These are phyloP conservation scores for Henricia sp. DNA, from an alignment of 53 echinoderm and acorn worm species.

Conservation along the genomic window DNA sequence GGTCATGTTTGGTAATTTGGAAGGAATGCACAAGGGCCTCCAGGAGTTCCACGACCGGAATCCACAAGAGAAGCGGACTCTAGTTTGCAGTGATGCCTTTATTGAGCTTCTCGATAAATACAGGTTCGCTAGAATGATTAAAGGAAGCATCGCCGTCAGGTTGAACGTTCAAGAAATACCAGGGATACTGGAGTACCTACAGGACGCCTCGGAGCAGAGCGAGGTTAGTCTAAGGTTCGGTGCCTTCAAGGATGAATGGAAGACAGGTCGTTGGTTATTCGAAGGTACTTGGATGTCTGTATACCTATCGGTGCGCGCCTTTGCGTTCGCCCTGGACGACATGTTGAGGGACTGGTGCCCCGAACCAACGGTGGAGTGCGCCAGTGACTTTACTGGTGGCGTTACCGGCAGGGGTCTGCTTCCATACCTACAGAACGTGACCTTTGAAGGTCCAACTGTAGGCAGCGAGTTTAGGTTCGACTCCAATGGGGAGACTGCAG, in stretches of 20 bases:
- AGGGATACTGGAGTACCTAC: slow-evolving; percentile 1
- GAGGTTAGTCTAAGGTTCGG: not conserved
- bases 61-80: not conserved
- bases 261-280: not conserved
- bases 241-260: not conserved
- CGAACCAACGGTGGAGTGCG: not conserved
- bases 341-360: slow-evolving; percentile 1
- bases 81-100: not conserved
- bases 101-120: not conserved
- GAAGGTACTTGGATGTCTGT: not conserved
- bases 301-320: not conserved
- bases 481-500: slow-evolving; percentile 1
- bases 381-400: not conserved
- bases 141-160: not conserved
- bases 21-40: not conserved
- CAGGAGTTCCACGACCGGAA: not conserved
- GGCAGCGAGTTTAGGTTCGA: slow-evolving; percentile 33
- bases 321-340: slow-evolving; percentile 18
- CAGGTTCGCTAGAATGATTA: not conserved
- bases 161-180: not conserved
- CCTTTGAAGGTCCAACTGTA: slow-evolving; percentile 40
- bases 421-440: slow-evolving; percentile 20
- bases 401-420: slow-evolving; percentile 11
- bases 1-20: slow-evolving; percentile 32
- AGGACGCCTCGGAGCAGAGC: not conserved